phyloP scores from a whole-genome alignment of 53 echinoderm and acorn worm genomes.

The Temnopleurus reevesii region DNA sequence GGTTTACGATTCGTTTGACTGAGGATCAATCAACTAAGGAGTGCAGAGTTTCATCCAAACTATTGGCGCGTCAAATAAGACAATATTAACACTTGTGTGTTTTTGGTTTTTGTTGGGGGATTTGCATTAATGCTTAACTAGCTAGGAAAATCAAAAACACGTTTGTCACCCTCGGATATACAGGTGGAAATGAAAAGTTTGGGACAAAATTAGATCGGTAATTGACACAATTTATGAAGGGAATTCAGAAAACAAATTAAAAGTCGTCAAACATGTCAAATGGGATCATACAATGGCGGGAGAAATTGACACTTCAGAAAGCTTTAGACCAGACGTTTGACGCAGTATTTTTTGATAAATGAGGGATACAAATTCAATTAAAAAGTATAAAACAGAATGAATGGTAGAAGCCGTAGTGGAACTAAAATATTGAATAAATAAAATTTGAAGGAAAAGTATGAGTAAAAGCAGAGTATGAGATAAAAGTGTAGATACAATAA shows the following conservation, averaged over 20 bases:
- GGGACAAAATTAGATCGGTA: too few species aligned
- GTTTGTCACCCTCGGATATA: neutral
- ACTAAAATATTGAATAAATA: too few species aligned
- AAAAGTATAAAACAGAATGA: neutral
- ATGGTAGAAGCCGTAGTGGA: neutral
- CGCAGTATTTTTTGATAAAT: too few species aligned
- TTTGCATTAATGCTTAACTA: slow-evolving; percentile 23
- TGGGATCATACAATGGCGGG: too few species aligned
- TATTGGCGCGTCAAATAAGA: neutral
- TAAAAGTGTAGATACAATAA: neutral
- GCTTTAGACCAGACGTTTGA: too few species aligned
- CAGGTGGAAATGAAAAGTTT: neutral
- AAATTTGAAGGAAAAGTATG: neutral
- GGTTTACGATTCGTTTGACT: slow-evolving; percentile 5
- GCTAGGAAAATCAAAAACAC: neutral
- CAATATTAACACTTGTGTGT: neutral
- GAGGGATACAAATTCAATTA: too few species aligned
- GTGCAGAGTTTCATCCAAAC: neutral
- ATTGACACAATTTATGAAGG: too few species aligned
- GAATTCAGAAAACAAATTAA: too few species aligned
- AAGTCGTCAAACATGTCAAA: too few species aligned
- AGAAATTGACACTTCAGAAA: too few species aligned
- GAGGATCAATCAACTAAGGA: neutral
- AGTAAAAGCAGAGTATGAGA: neutral
- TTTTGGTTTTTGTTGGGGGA: neutral